A percentile compares a stretch with the other conserved stretches of the same genome.
Conservation (phyloP, 2,888 invertebrate genomes). For the Cheilosia soror region DNA sequence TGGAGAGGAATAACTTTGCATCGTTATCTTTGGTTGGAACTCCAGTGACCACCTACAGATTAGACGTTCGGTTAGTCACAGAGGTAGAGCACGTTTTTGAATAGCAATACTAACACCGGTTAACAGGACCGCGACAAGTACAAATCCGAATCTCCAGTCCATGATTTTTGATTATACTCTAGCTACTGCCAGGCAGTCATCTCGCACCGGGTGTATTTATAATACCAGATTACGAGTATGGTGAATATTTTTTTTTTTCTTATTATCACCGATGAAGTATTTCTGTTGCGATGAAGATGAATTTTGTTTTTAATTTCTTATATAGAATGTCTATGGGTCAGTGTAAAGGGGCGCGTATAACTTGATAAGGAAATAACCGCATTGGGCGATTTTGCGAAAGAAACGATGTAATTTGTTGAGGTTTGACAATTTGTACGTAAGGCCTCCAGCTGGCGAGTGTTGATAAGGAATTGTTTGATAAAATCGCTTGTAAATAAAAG, state of each 20-base stretch:
- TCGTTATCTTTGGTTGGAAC: constrained; percentile 77
- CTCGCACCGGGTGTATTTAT: constrained; percentile 38
- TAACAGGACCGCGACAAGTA: constrained; percentile 15
- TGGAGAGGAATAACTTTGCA: constrained; percentile 78
- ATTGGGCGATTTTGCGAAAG: neutral
- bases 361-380: neutral
- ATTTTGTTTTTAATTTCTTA: neutral
- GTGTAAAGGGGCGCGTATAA: neutral
- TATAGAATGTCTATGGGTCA: neutral
- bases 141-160: constrained; percentile 17
- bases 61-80: neutral
- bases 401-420: neutral
- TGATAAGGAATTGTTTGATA: too few relatives aligned
- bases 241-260: neutral
- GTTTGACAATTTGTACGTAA: too few relatives aligned
- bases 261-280: too few relatives aligned
- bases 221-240: neutral
- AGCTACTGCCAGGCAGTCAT: constrained; percentile 6
- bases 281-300: too few relatives aligned
- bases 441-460: too few relatives aligned
- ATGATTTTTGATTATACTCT: constrained; percentile 17
- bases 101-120: constrained; percentile 43
- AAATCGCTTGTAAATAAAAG: too few relatives aligned
- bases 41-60: constrained; percentile 30
- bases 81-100: neutral